Percentiles rank a stretch among this genome's conserved stretches.
These are phyloP conservation scores for Dolichomitus sp. DNA, from an alignment of 2,888 invertebrate species.

Conservation along the genomic window DNA sequence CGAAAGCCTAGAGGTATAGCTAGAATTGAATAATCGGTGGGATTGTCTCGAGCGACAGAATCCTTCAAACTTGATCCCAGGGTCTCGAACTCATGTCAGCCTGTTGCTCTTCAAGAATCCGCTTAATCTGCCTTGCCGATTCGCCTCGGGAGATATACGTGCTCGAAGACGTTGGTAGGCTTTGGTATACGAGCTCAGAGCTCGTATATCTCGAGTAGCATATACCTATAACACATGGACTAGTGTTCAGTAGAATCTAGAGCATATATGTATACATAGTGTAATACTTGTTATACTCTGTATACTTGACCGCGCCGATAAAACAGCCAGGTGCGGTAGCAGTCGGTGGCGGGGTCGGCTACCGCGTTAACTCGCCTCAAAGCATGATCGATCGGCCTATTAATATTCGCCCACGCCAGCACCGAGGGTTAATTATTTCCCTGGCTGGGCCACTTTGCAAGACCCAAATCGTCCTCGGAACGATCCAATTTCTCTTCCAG, in stretches of 20 bases:
- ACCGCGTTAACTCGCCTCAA: constrained; percentile 65
- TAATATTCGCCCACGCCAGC: constrained; percentile 71
- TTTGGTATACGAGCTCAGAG: not conserved
- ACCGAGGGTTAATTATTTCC: constrained; percentile 68
- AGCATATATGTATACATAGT: constrained; percentile 46
- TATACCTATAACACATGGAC: constrained; percentile 8
- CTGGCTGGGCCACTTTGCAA: constrained; percentile 61
- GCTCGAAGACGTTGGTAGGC: constrained; percentile 22
- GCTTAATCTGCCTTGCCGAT: constrained; percentile 52
- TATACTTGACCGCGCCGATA: constrained; percentile 67
- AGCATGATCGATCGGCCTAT: constrained; percentile 73
- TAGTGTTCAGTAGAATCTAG: not conserved
- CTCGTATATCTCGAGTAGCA: constrained; percentile 1
- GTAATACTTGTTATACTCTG: constrained; percentile 51
- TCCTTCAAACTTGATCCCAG: constrained; percentile 25
- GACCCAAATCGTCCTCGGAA: constrained; percentile 65
- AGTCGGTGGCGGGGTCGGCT: constrained; percentile 34
- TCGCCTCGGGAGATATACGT: constrained; percentile 24
- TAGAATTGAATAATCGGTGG: constrained; percentile 1
- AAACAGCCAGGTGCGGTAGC: constrained; percentile 55
- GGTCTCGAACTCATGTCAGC: constrained; percentile 34
- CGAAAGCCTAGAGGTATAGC: too few relatives aligned
- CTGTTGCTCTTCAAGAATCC: constrained; percentile 57
- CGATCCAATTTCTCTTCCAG: constrained; percentile 65
- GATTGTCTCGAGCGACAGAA: not conserved